Percentiles rank a stretch among this genome's conserved stretches.
phyloP scores from a whole-genome alignment of 2,888 invertebrate genomes.

The Anthrax anthrax region DNA sequence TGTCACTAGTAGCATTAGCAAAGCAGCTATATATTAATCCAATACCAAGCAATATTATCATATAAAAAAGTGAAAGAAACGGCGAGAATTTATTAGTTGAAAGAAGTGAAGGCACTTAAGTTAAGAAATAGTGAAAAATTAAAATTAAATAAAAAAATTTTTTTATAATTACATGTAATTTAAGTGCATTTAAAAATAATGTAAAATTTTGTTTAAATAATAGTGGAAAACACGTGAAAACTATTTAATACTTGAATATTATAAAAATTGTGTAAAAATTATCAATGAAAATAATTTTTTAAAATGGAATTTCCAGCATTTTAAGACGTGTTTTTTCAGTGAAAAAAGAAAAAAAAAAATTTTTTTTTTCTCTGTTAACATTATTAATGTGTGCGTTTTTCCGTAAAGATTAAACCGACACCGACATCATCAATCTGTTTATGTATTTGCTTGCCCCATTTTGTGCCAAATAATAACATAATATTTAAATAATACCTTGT shows the following conservation, averaged over 20 bases:
- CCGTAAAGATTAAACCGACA: neutral
- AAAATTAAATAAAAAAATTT: too few relatives aligned
- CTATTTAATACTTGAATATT: too few relatives aligned
- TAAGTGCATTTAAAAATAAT: too few relatives aligned
- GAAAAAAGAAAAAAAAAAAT: neutral
- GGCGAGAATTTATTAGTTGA: neutral
- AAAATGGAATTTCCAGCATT: neutral
- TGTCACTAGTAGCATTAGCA: neutral
- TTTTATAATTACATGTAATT: too few relatives aligned
- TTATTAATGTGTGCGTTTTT: neutral
- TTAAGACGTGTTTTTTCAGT: neutral
- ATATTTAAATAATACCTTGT: too few relatives aligned
- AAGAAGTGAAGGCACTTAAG: too few relatives aligned
- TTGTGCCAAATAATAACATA: neutral
- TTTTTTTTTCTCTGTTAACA: neutral
- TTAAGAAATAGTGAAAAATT: too few relatives aligned
- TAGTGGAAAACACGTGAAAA: too few relatives aligned
- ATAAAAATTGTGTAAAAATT: too few relatives aligned
- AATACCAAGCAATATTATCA: too few relatives aligned
- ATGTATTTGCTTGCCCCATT: neutral
- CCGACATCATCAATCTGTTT: neutral
- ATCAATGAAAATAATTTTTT: neutral
- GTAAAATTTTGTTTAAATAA: too few relatives aligned
- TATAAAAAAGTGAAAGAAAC: neutral
- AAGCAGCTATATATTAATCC: too few relatives aligned